Base-by-base conservation (phyloP, 2,888 invertebrate species). In the Chymomyza amoena region DNA sequence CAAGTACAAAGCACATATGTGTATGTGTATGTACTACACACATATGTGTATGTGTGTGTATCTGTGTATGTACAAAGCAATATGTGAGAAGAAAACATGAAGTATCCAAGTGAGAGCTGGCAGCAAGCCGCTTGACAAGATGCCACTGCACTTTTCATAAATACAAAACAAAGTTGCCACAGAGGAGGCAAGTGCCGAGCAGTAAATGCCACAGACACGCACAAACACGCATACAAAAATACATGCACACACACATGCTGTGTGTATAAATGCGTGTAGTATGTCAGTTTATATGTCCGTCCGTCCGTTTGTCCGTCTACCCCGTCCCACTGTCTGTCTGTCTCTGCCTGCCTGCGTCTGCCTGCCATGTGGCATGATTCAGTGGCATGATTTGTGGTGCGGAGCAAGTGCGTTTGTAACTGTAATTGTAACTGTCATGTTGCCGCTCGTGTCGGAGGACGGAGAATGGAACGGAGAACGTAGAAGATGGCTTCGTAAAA, bases 351-450 rank as follows among this genome's bases (percentile, higher is more conserved):
- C 62, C 52, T 52, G 28, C 28, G 16, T 18, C 54, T 9, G 60
- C 36, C n/a, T 60, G 36, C 32, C 60, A 60, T 60, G 36, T 60
- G 60, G 60, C 60, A 60, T 54, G 54, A 54, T 54, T 54, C 54
- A 54, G 54, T 54, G 54, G 54, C 67, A 70, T 75, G 83, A 85
- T 87, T 87, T 83, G 81, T 85, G 84, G 76, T 57, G 25, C 25
- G 10, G 39, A 15, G 39, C 39, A 63, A 64, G 64, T 74, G 25
- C 73, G 77, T 75, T 77, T 82, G 79, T 75, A 79, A 79, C 75
- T 80, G 87, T 85, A 85, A 85, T 81, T 85, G 83, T 83, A 78
- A 85, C 77, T 88, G 84, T 87, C 88, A 87, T 88, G 84, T 88
- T 78, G 87, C 79, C 72, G 75, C 71, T 62, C 54, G 25, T 77